Base-by-base conservation (phyloP, 2,888 invertebrate species). In the Unio pictorum region DNA sequence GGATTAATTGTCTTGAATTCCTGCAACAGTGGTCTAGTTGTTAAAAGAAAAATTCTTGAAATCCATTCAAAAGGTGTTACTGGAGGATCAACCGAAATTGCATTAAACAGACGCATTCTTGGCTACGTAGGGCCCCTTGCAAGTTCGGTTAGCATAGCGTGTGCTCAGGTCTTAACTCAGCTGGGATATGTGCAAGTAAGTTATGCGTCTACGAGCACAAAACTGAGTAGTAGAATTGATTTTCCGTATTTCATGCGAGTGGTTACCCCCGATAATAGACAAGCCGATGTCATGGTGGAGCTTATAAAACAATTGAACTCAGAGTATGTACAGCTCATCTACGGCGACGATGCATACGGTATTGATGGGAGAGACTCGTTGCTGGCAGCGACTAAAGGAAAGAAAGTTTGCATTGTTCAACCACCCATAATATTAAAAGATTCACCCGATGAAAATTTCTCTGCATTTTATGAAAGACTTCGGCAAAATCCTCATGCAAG, bases 401-500 rank as follows among this genome's bases (percentile, higher is more conserved):
- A 7, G 15, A 61, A 66, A 18, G 60, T 66, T 15, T 66, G 69
- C n/a, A 56, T 69, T 23, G 61, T 60, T 55, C 26, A 62, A 64
- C 20, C 69, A 58, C 30, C 59, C 69, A 7, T 45, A 64, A 61
- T 61, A 66, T 17, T 26, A 64, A 54, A 66, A 73, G 71, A 57
- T n/a, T 72, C 17, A 62, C 62, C 55, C 26, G 26, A 20, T 55
- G 71, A 57, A 23, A 73, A 20, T 61, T 64, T 58, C n/a, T 65
- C 57, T 45, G 28, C 23, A 64, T 67, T 68, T 15, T 68, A 61
- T 45, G 70, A 76, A 17, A 23, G 66, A 20, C 56, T 80, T 18
- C 56, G 71, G 2, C 61, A 45, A n/a, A 34, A 62, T 34, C 60
- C 74, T 1, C 67, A 64, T 61, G 80, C 80, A 7, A 74, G 67